phyloP scores from a whole-genome alignment of 23 tunicate genomes.

The Trididemnum miniatum region DNA sequence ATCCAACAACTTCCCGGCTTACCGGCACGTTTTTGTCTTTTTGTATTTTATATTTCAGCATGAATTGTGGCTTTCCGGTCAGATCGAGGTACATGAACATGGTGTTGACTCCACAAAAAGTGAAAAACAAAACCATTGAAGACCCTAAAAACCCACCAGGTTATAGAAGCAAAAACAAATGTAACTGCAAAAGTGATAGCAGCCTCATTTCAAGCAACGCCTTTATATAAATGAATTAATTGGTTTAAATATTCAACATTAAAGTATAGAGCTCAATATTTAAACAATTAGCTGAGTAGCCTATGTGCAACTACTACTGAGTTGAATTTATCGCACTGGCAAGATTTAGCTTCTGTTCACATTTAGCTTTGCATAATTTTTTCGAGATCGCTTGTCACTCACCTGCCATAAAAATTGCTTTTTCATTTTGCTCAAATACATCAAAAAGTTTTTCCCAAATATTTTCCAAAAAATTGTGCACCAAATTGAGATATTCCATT shows the following conservation, averaged over 20 bases:
- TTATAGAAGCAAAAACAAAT: not conserved
- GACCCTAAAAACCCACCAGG: conserved; percentile 45
- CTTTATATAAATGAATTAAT: too few species aligned
- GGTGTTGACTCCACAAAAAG: conserved; percentile 57
- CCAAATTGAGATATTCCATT: conserved; percentile 33
- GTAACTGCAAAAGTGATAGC: not conserved
- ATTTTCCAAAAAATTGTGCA: conserved; percentile 22
- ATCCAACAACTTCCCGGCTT: too few species aligned
- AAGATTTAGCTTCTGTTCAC: too few species aligned
- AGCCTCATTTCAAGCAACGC: too few species aligned
- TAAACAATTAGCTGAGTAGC: too few species aligned
- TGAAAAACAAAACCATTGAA: conserved; percentile 40
- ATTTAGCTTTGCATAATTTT: not conserved
- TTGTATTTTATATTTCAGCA: conserved; percentile 86
- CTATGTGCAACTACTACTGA: too few species aligned
- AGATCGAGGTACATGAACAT: conserved; percentile 67
- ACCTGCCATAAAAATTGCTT: conserved; percentile 53
- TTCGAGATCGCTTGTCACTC: not conserved
- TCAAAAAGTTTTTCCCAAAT: conserved; percentile 49
- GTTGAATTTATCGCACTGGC: too few species aligned
- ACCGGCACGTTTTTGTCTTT: conserved; percentile 92
- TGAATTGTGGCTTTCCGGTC: conserved; percentile 65
- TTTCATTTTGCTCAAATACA: conserved; percentile 56
- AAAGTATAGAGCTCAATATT: too few species aligned
- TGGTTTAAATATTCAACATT: too few species aligned